Conservation (phyloP, 2,797 vertebrate genomes). For the Coregonus suidteri region DNA sequence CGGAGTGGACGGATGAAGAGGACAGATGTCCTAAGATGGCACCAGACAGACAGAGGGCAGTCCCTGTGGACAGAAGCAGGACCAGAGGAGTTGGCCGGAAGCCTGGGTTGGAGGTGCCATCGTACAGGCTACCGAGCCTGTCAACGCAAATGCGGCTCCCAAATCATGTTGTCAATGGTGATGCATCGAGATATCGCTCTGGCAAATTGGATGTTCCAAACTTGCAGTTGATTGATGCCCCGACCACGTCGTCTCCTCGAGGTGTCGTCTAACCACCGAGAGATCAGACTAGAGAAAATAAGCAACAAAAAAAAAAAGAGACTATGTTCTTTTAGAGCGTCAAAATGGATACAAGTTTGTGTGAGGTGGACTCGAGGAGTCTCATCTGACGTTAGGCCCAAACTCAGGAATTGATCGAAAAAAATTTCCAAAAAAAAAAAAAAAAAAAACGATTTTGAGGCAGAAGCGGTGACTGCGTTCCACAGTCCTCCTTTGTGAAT, state of each 20-base stretch:
- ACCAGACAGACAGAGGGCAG: conserved; percentile 43
- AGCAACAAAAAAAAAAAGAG: conserved; percentile 30
- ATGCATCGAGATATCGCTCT: conserved; percentile 67
- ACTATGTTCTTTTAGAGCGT: background rate
- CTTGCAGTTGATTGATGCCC: conserved; percentile 67
- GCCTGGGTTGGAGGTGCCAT: conserved; percentile 50
- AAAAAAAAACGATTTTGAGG: conserved; percentile 38
- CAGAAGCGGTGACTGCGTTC: conserved; percentile 22
- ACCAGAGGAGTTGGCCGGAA: conserved; percentile 20
- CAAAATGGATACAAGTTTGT: background rate
- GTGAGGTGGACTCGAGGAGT: conserved; percentile 7
- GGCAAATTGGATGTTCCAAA: conserved; percentile 72
- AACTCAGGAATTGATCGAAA: conserved; percentile 58
- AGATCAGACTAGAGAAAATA: conserved; percentile 37
- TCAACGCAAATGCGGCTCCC: conserved; percentile 53
- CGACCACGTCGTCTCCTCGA: conserved; percentile 38
- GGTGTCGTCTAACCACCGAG: conserved; percentile 51
- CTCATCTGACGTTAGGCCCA: conserved; percentile 5
- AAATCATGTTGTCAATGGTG: conserved; percentile 78
- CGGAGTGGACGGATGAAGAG: conserved; percentile 23
- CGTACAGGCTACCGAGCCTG: conserved; percentile 35
- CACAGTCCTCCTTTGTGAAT: conserved; percentile 52
- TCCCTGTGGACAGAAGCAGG: conserved; percentile 47
- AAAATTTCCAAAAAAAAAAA: conserved; percentile 21
- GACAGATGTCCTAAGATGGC: conserved; percentile 50